A percentile compares a stretch with the other conserved stretches of the same genome.
Conservation (phyloP, 2,888 invertebrate genomes). For the Alviniconcha strummeri region DNA sequence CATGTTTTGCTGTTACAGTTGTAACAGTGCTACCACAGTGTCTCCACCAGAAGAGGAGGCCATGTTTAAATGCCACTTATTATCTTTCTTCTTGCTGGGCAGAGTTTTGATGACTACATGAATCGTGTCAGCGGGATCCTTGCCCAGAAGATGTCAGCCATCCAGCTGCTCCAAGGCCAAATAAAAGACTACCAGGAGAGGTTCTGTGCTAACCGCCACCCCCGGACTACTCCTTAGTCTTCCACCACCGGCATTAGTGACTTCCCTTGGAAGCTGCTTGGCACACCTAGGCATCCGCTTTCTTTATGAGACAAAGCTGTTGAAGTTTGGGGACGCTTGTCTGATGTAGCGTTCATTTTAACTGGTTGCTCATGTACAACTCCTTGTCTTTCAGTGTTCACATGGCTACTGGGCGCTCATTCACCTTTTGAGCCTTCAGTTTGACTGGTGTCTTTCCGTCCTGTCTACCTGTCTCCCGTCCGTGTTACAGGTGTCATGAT, state of each 20-base stretch:
- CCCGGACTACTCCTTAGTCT: not conserved
- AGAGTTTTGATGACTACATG: conserved; percentile 65
- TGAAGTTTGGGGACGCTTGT: too few species aligned
- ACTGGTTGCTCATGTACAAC: not conserved
- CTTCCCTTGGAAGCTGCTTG: not conserved
- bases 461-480: too few species aligned
- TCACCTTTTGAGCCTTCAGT: too few species aligned
- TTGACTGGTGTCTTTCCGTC: too few species aligned
- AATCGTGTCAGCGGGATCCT: conserved; percentile 56
- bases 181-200: conserved; percentile 48
- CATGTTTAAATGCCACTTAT: too few species aligned
- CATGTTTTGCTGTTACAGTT: not conserved
- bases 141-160: conserved; percentile 61
- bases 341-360: not conserved
- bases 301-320: too few species aligned
- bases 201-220: conserved; percentile 10
- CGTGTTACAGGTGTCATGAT: too few species aligned
- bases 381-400: too few species aligned
- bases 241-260: not conserved
- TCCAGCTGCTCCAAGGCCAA: conserved; percentile 58
- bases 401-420: too few species aligned
- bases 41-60: not conserved
- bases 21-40: not conserved
- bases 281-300: not conserved
- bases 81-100: conserved; percentile 32